A percentile compares a stretch with the other conserved stretches of the same genome.
These are phyloP conservation scores for Hypocryptadius cinnamomeus DNA, from an alignment of 2,113 vertebrate species.

Conservation along the genomic window DNA sequence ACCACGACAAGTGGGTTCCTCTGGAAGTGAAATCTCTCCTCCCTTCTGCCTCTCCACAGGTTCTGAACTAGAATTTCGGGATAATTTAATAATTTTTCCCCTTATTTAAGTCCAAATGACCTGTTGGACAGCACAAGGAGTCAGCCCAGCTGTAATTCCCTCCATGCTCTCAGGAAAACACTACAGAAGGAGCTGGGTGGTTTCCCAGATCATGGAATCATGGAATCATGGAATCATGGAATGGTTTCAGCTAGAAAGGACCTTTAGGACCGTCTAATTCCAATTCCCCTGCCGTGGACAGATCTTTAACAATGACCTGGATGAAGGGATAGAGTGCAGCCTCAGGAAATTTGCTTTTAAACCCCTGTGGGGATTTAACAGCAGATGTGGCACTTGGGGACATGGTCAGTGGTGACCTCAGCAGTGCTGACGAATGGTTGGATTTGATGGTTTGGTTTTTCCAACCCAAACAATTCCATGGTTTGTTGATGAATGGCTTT, in stretches of 20 bases:
- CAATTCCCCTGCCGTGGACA: no score
- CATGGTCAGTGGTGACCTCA: no score
- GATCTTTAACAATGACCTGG: no score
- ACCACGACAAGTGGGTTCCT: not conserved
- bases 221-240: not conserved
- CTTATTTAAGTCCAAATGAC: not conserved
- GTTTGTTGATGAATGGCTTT: not conserved
- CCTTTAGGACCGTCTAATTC: no score
- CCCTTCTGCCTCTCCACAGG: not conserved
- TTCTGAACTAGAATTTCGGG: not conserved
- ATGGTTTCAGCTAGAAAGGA: not conserved
- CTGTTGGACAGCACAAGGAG: not conserved
- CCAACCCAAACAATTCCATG: not conserved
- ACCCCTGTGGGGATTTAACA: no score
- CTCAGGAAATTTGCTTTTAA: no score
- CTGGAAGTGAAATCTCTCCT: not conserved
- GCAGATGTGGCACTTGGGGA: no score
- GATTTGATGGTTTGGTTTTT: no score
- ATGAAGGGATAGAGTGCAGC: no score
- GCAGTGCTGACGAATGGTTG: no score
- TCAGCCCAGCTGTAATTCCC: not conserved
- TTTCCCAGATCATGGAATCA: not conserved
- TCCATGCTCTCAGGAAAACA: not conserved
- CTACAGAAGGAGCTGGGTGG: no score
- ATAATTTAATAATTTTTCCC: fast-evolving